phyloP scores from a whole-genome alignment of 2,888 invertebrate genomes.

The Torymus tubicola region DNA sequence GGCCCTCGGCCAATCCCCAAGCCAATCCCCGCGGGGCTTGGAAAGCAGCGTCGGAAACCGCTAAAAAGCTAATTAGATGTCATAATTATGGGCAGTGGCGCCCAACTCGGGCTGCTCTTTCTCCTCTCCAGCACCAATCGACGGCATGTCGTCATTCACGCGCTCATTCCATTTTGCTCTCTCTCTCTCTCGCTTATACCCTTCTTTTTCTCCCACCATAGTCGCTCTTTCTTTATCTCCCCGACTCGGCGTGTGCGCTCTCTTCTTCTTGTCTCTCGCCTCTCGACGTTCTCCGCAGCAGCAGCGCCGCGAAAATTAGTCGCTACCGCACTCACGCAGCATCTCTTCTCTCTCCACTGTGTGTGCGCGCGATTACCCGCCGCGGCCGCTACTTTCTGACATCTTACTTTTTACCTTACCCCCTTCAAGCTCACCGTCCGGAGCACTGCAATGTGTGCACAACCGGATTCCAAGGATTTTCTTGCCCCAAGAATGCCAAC shows the following conservation, averaged over 20 bases:
- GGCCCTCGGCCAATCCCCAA: conserved; percentile 57
- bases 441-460: not conserved
- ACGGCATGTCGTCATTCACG: conserved; percentile 38
- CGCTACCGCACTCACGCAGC: conserved; percentile 36
- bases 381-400: conserved; percentile 20
- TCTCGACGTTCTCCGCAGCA: conserved; percentile 59
- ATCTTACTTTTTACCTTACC: conserved; percentile 29
- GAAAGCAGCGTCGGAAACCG: conserved; percentile 67
- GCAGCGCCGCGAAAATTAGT: conserved; percentile 38
- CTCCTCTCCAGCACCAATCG: conserved; percentile 14
- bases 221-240: conserved; percentile 8
- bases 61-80: conserved; percentile 76
- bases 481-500: conserved; percentile 9
- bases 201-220: conserved; percentile 28
- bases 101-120: conserved; percentile 61
- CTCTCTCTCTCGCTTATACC: conserved; percentile 40
- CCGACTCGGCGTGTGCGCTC: not conserved
- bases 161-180: not conserved
- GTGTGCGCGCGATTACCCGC: conserved; percentile 31
- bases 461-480: conserved; percentile 44
- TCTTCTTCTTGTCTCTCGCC: not conserved
- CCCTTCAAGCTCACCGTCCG: not conserved
- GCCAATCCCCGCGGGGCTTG: conserved; percentile 59
- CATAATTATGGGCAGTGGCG: conserved; percentile 74
- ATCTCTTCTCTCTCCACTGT: conserved; percentile 55